Evolutionary conservation across 2,888 invertebrate species (phyloP).

Genomic region (Xanthorhoe spadicearia): DNA sequence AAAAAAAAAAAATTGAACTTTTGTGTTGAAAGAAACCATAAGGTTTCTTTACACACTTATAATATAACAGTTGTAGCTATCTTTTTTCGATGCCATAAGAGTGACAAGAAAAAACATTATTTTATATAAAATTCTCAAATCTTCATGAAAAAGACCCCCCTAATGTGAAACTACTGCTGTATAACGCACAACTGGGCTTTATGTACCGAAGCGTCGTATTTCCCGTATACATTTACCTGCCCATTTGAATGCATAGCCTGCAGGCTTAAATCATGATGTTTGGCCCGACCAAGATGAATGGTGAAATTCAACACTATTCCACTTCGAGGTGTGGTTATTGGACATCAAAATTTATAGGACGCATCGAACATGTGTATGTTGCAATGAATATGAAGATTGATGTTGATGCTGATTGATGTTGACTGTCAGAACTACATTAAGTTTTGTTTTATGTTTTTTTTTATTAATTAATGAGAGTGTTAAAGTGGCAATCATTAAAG

Average conservation of each 20-base stretch:
- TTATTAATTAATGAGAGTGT: too few relatives aligned
- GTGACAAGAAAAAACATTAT: too few relatives aligned
- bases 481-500: too few relatives aligned
- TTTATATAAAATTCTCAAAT: too few relatives aligned
- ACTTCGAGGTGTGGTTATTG: conserved; percentile 9
- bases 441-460: not conserved
- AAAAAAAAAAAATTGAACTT: too few relatives aligned
- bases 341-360: conserved; percentile 13
- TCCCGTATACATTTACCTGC: conserved; percentile 2
- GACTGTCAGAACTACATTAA: not conserved
- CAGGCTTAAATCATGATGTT: conserved; percentile 8
- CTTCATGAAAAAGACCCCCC: too few relatives aligned
- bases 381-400: not conserved
- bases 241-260: conserved; percentile 1
- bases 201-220: not conserved
- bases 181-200: not conserved
- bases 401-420: not conserved
- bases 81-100: too few relatives aligned
- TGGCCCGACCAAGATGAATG: conserved; percentile 24
- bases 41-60: too few relatives aligned
- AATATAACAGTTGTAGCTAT: too few relatives aligned
- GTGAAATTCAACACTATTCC: conserved; percentile 13
- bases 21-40: too few relatives aligned
- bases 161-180: not conserved
- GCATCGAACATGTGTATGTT: not conserved